Evolutionary conservation across 2,113 vertebrate species (phyloP).

Genomic region (Nycticorax nycticorax): DNA sequence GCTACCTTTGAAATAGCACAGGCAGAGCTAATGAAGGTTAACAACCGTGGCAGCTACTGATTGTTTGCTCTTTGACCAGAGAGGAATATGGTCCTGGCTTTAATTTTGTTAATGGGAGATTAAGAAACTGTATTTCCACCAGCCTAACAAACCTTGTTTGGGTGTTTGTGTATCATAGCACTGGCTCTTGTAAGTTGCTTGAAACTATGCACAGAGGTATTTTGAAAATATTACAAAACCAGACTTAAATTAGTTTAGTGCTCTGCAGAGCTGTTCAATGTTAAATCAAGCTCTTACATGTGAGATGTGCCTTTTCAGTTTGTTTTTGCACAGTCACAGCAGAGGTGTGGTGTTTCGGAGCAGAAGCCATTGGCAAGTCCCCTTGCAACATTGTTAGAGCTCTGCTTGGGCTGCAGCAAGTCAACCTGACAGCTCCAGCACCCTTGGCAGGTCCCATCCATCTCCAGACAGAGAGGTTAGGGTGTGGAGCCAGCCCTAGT

Average conservation of each 20-base stretch:
- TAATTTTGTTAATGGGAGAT: slow-evolving; percentile 18
- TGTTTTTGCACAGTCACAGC: background rate
- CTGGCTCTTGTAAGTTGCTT: background rate
- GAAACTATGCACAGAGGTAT: background rate
- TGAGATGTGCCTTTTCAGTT: background rate
- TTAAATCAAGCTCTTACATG: background rate
- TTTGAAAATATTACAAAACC: background rate
- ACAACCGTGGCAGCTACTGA: background rate
- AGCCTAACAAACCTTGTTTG: background rate
- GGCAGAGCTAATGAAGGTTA: background rate
- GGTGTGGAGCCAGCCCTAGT: no score
- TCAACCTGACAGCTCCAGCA: rapidly evolving
- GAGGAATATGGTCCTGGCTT: background rate
- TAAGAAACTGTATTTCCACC: background rate
- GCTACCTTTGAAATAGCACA: background rate
- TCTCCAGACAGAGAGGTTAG: background rate
- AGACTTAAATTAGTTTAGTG: background rate
- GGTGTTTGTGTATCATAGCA: background rate
- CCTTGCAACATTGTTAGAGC: background rate
- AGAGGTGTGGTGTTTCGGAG: background rate
- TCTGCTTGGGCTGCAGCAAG: background rate
- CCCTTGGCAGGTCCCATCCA: background rate
- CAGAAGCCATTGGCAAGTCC: background rate
- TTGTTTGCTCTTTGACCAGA: background rate
- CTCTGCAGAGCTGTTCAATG: background rate